Evolutionary conservation across 1,140 invertebrate species (phyloP), one percentile per base, ranked within the genome.

Genomic region (Sarcophaga bullata): DNA sequence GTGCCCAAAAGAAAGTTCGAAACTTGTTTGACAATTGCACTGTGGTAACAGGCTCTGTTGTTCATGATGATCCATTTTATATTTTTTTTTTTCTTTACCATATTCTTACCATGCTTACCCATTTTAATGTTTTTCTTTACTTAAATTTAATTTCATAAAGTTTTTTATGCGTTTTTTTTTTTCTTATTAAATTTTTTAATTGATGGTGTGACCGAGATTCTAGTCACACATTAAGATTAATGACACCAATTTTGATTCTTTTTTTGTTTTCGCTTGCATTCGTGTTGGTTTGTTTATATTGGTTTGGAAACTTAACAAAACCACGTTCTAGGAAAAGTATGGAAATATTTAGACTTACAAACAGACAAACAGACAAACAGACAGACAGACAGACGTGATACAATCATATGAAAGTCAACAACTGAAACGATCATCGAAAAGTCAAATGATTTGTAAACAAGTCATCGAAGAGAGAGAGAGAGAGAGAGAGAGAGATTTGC

Each of bases 191-290:
- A 58, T 58, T 58, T 58, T 37, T 37, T 37, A 37, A 2, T 37
- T 37, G 1, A 37, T 37, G n/a, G 15, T 58, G 54, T 58, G 54
- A 58, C 54, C 54, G 54, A 58, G 13, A 58, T 58, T 58, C 54
- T 58, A 58, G 54, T 58, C 54, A 58, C 54, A 58, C 54, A 58
- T 58, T 58, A 13, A 58, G 54, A 58, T 58, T 58, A 58, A 58
- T 58, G 54, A 58, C 54, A 58, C n/a, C 10, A 58, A 58, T 58
- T n/a, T 58, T n/a, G 25, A 37, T 37, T 37, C 1, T 37, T 37
- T 37, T 37, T 37, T 37, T 37, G 1, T 37, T 37, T 37, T 37
- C 25, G 1, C 4, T 37, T 37, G 1, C 25, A 37, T 37, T 37
- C 25, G 25, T 37, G 25, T 37, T 37, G 25, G 25, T 37, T 37